A percentile compares a stretch with the other conserved stretches of the same genome.
phyloP scores from a whole-genome alignment of 2,797 vertebrate genomes.

The Paguma larvata region DNA sequence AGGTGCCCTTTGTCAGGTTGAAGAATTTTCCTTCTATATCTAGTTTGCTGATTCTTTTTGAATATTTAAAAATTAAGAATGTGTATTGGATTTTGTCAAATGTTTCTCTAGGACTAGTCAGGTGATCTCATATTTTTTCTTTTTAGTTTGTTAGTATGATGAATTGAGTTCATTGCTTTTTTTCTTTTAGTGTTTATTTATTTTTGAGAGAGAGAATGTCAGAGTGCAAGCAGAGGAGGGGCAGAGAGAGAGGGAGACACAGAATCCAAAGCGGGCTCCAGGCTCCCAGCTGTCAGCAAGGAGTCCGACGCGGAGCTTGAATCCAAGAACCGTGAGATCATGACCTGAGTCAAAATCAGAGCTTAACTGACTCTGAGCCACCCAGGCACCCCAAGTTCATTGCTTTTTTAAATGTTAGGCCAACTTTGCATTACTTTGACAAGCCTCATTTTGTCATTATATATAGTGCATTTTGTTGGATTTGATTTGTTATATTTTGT shows the following conservation, averaged over 20 bases:
- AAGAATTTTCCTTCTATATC: neutral
- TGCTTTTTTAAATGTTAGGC: neutral
- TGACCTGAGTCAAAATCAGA: no score
- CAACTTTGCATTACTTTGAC: constrained; percentile 42
- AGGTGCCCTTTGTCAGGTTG: neutral
- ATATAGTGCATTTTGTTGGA: neutral
- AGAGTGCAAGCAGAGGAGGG: no score
- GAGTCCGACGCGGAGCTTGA: no score
- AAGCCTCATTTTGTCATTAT: neutral
- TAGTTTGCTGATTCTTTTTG: neutral
- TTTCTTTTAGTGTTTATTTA: no score
- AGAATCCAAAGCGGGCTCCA: no score
- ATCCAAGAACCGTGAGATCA: no score
- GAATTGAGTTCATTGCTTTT: neutral
- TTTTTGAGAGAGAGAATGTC: no score
- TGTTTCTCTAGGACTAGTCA: neutral
- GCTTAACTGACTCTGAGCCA: no score
- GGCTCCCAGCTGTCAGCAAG: no score
- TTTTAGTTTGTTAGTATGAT: constrained; percentile 10
- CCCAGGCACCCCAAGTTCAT: neutral
- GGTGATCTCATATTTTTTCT: neutral
- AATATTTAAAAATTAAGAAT: neutral
- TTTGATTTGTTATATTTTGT: constrained; percentile 17
- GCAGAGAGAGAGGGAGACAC: no score
- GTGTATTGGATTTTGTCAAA: neutral